Evolutionary conservation across 2,888 invertebrate genomes (phyloP), one percentile per base, ranked within the genome.

Genomic region (Acanthosepion esculentum): DNA sequence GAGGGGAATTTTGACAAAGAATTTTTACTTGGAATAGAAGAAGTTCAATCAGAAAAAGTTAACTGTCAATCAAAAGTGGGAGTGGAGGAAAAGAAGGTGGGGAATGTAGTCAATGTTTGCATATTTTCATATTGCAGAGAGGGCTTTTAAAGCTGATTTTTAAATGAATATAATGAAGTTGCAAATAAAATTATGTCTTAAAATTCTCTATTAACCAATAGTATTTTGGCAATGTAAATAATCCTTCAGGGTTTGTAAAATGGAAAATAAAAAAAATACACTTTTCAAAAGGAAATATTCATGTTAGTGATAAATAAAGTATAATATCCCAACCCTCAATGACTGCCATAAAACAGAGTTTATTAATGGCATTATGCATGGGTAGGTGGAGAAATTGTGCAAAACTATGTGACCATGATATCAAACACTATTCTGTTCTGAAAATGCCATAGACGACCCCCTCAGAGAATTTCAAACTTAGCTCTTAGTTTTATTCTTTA

Each of bases 1-100:
- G 92, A 48, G 48, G 92, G 48, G 18, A 20, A 92, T 50, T 92
- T 53, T 29, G 48, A 92, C 92, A 92, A 53, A 92, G 53, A 92
- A 53, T 48, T 50, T 92, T 92, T 53, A 92, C 48, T 53, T 92
- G 48, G 29, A 48, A 92, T n/a, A 53, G 92, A 92, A 53, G 23
- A 92, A 92, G 92, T 53, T 50, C 92, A 48, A 92, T 92, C 48
- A 48, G 48, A 41, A 50, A 50, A 92, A 50, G 92, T 48, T 29
- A 48, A 12, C 29, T 48, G 92, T 53, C 48, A 53, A 53, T 78
- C 78, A 78, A 78, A 78, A n/a, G n/a, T 20, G 15, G n/a, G 53
- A 33, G 55, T 94, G 93, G 50, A 48, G 64, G 64, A 29, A n/a
- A 15, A n/a, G 15, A 33, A 5, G 78, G n/a, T n/a, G 55, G 23